These are phyloP conservation scores for Drosophila tristis DNA, from an alignment of 1,140 invertebrate genomes.

Conservation along the genomic window DNA sequence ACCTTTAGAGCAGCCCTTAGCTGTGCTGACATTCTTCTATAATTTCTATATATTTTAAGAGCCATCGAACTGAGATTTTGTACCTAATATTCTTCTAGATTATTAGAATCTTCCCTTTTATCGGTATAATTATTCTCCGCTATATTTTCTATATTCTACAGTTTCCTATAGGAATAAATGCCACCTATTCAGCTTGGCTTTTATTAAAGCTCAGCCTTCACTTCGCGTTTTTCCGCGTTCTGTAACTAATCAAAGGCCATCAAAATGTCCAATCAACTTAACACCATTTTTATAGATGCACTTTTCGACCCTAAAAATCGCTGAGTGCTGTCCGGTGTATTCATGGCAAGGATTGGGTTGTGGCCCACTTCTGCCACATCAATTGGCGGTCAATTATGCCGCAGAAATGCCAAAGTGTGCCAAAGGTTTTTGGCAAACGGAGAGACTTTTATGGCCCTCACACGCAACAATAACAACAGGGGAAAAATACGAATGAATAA, in stretches of 20 bases:
- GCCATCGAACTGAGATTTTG: too few species aligned
- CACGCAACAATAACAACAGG: slow-evolving; percentile 18
- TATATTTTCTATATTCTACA: too few species aligned
- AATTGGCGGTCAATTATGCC: slow-evolving; percentile 60
- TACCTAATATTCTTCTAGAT: too few species aligned
- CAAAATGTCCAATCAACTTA: slow-evolving; percentile 42
- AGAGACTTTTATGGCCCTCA: slow-evolving; percentile 32
- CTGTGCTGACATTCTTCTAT: too few species aligned
- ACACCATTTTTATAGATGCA: slow-evolving; percentile 55
- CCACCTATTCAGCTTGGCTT: neutral
- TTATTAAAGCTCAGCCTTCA: neutral
- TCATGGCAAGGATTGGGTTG: neutral
- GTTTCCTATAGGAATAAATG: too few species aligned
- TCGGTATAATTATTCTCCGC: too few species aligned
- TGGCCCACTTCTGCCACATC: slow-evolving; percentile 21
- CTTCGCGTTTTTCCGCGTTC: too few species aligned
- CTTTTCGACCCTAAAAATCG: slow-evolving; percentile 13
- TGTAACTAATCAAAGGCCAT: slow-evolving; percentile 11
- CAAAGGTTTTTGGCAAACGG: slow-evolving; percentile 50
- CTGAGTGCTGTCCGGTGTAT: too few species aligned
- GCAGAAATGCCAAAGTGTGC: slow-evolving; percentile 11
- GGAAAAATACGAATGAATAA: slow-evolving; percentile 24
- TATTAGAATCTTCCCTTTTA: too few species aligned
- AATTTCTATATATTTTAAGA: too few species aligned
- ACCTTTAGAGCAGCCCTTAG: too few species aligned